Percentiles rank a stretch among this genome's conserved stretches.
Conservation (phyloP, 2,113 vertebrate genomes). For the Epinephelus lanceolatus region DNA sequence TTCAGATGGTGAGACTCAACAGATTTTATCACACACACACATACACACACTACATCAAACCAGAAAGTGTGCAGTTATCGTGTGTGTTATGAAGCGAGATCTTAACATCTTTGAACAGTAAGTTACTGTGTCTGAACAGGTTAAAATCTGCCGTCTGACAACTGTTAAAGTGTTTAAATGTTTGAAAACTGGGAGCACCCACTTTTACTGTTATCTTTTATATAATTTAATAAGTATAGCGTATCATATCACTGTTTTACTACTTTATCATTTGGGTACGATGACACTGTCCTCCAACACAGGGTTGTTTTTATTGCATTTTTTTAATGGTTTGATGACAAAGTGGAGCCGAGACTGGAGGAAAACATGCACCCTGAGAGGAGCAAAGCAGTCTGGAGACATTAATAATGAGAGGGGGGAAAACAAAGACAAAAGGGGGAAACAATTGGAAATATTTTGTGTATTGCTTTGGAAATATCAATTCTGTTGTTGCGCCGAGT, state of each 20-base stretch:
- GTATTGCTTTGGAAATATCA: slow-evolving; percentile 40
- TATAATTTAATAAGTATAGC: background rate
- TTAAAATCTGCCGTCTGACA: background rate
- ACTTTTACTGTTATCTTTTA: background rate
- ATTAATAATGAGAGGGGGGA: background rate
- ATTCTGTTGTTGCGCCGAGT: slow-evolving; percentile 16
- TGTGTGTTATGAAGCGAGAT: background rate
- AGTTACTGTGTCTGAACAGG: background rate
- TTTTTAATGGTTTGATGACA: background rate
- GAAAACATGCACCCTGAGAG: slow-evolving; percentile 9
- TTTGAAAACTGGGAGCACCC: background rate
- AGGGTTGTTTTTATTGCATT: background rate
- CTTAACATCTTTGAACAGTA: background rate
- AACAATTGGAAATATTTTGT: slow-evolving; percentile 37
- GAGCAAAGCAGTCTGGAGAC: background rate
- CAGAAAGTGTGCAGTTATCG: background rate
- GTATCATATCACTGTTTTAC: too few species aligned
- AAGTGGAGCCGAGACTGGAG: background rate
- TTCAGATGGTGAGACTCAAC: too few species aligned
- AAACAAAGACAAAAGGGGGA: slow-evolving; percentile 1
- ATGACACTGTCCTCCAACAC: background rate
- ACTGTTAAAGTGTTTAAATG: background rate
- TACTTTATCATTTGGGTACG: background rate
- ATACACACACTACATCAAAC: background rate
- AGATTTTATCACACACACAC: slow-evolving; percentile 3